Conservation (phyloP, 2,113 vertebrate species). For the Osmerus mordax region DNA sequence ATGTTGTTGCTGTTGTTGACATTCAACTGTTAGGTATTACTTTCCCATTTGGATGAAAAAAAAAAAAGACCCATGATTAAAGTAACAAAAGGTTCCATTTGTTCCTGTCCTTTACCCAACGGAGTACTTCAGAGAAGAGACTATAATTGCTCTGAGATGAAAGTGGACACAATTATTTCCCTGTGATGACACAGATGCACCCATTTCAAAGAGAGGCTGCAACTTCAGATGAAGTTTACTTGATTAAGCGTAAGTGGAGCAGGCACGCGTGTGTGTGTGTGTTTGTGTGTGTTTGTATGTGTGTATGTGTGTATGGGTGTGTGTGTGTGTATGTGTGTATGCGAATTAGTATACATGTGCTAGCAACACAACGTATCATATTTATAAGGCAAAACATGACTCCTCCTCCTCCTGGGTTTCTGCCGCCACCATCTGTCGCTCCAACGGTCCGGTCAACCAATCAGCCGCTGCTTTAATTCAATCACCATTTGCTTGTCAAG, state of each 20-base stretch:
- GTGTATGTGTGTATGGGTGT: not conserved
- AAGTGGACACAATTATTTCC: constrained; percentile 66
- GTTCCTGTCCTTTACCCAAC: constrained; percentile 52
- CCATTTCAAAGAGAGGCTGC: constrained; percentile 54
- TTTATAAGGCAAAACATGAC: not conserved
- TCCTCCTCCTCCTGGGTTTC: too few relatives aligned
- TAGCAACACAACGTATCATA: not conserved
- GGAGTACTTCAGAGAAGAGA: constrained; percentile 59
- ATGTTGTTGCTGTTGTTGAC: constrained; percentile 39
- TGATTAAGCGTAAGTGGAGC: constrained; percentile 31
- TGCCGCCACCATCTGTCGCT: too few relatives aligned
- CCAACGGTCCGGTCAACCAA: too few relatives aligned
- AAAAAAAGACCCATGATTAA: constrained; percentile 47
- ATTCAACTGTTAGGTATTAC: constrained; percentile 46
- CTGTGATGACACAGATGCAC: constrained; percentile 58
- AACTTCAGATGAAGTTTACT: constrained; percentile 53
- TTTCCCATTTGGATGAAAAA: constrained; percentile 19
- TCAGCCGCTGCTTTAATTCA: not conserved
- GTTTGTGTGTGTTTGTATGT: constrained; percentile 8
- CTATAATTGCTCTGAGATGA: constrained; percentile 60
- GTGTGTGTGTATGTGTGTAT: not conserved
- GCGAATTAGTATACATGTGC: not conserved
- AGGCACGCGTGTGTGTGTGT: constrained; percentile 12
- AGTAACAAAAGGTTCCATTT: constrained; percentile 56
- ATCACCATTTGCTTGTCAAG: not conserved